phyloP scores from a whole-genome alignment of 2,113 vertebrate species.

The Amazona guildingii region DNA sequence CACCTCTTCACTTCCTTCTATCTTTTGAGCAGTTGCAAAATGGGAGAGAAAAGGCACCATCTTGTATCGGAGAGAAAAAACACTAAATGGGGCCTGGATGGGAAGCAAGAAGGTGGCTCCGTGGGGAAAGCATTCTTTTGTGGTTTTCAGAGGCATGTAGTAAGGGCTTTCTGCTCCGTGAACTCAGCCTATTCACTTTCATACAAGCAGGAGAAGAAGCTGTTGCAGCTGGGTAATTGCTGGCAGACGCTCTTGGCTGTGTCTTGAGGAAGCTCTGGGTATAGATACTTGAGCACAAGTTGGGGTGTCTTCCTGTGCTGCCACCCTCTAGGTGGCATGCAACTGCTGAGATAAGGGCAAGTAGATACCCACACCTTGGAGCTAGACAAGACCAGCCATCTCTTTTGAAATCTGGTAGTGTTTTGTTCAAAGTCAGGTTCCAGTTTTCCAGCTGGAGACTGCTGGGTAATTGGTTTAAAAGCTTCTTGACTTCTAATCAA shows the following conservation, averaged over 20 bases:
- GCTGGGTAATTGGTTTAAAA: neutral
- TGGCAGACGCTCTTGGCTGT: neutral
- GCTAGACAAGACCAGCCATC: neutral
- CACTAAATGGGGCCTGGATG: neutral
- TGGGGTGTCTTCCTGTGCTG: neutral
- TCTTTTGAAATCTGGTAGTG: neutral
- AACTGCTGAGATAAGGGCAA: neutral
- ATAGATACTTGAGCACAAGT: accelerated
- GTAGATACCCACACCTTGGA: neutral
- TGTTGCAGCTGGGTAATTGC: neutral
- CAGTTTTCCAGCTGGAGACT: neutral
- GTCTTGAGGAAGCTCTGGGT: neutral
- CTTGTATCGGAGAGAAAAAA: neutral
- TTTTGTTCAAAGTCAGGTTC: neutral
- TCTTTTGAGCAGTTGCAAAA: neutral
- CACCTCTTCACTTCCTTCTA: neutral
- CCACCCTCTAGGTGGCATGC: neutral
- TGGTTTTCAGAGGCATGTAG: neutral
- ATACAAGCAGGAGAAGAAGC: neutral
- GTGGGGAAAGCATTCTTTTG: neutral
- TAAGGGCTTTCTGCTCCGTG: neutral
- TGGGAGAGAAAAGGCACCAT: neutral
- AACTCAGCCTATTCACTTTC: neutral
- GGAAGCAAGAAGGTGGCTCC: neutral
- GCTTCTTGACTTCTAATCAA: neutral